phyloP scores from a whole-genome alignment of 2,797 vertebrate genomes.

The Hylomyscus alleni region DNA sequence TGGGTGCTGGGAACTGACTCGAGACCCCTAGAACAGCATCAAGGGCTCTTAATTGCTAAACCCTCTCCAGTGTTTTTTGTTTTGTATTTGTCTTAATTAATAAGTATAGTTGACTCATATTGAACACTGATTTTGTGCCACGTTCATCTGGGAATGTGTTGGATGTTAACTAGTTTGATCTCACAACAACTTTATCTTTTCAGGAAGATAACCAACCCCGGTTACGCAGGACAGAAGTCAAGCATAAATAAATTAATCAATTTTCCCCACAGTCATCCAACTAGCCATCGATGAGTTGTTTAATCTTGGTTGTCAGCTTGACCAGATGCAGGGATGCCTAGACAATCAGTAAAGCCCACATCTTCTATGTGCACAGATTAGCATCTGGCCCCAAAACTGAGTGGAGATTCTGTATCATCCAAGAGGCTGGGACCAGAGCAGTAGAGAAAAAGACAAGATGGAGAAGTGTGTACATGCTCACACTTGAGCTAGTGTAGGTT shows the following conservation, averaged over 20 bases:
- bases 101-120: neutral
- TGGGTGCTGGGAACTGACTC: neutral
- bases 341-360: neutral
- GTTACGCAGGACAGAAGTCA: neutral
- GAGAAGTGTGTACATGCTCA: too few species aligned
- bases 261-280: neutral
- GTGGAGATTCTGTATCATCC: neutral
- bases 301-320: neutral
- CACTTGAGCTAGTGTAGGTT: neutral
- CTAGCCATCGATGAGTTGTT: neutral
- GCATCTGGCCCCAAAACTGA: neutral
- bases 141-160: neutral
- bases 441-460: neutral
- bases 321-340: neutral
- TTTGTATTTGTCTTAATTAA: neutral
- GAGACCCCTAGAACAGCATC: neutral
- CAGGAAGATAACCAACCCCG: neutral
- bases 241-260: neutral
- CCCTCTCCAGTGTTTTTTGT: neutral
- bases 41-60: neutral
- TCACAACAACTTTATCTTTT: neutral
- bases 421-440: neutral
- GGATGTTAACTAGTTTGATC: conserved; percentile 21
- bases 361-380: neutral
- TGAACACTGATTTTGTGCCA: neutral